These are phyloP conservation scores for Lycodopsis pacificus DNA, from an alignment of 2,797 vertebrate genomes.

Conservation along the genomic window DNA sequence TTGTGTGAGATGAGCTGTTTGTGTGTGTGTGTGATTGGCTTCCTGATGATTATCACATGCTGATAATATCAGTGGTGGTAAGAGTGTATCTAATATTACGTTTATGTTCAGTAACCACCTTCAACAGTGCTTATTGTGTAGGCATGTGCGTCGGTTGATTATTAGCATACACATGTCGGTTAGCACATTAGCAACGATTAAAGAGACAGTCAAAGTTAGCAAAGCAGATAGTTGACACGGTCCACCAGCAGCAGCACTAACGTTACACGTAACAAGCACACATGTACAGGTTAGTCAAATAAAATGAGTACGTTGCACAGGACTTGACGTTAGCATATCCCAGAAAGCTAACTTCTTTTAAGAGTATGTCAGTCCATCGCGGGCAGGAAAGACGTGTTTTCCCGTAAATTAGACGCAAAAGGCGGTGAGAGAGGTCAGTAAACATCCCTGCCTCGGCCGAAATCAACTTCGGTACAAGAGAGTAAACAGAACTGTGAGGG, in stretches of 20 bases:
- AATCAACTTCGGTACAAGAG: constrained; percentile 35
- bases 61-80: not conserved
- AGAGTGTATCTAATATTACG: constrained; percentile 18
- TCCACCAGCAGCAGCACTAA: not conserved
- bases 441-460: constrained; percentile 60
- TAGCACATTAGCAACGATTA: constrained; percentile 44
- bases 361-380: not conserved
- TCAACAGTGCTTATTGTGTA: not conserved
- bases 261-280: not conserved
- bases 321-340: not conserved
- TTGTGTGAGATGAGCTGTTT: not conserved
- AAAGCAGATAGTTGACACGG: not conserved
- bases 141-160: not conserved
- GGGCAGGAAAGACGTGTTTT: constrained; percentile 18
- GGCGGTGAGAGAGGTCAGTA: constrained; percentile 49
- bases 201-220: constrained; percentile 12
- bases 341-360: not conserved
- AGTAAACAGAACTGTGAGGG: not conserved
- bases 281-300: not conserved
- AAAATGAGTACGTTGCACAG: not conserved
- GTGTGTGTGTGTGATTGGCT: not conserved
- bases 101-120: not conserved
- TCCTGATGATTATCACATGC: constrained; percentile 15
- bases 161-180: constrained; percentile 16
- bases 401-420: constrained; percentile 33